Evolutionary conservation across 2,113 vertebrate genomes (phyloP).

Genomic region (Nycticebus coucang): DNA sequence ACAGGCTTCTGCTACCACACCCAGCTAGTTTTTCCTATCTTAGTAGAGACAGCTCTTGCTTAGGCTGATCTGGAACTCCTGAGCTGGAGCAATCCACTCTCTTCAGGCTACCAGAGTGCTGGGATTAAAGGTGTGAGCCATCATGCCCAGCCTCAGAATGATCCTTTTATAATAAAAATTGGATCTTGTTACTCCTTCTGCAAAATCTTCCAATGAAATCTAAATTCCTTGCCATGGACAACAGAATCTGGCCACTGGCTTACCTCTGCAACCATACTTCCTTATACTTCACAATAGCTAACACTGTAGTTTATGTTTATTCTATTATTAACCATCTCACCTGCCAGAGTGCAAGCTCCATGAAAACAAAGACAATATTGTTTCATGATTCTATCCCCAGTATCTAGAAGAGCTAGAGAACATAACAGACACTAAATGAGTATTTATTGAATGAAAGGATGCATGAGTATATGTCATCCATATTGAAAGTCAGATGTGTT

Average conservation of each 20-base stretch:
- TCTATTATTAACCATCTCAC: not conserved
- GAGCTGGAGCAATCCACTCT: no score
- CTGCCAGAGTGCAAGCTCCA: not conserved
- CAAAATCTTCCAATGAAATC: not conserved
- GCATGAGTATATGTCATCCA: not conserved
- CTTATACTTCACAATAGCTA: not conserved
- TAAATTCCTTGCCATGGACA: not conserved
- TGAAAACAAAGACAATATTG: not conserved
- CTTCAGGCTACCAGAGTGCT: no score
- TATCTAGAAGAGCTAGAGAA: not conserved
- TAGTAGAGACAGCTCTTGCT: no score
- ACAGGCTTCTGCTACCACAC: no score
- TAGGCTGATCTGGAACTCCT: no score
- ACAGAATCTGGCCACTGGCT: not conserved
- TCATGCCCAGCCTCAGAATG: not conserved
- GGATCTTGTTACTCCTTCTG: not conserved
- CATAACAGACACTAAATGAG: not conserved
- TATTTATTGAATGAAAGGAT: not conserved
- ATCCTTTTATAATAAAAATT: not conserved
- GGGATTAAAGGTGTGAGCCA: no score
- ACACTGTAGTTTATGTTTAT: not conserved
- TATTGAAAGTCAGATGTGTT: not conserved
- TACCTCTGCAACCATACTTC: not conserved
- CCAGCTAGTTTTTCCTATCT: no score
- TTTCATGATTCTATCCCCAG: not conserved